phyloP scores from a whole-genome alignment of 2,797 vertebrate species.

The Streptopelia turtur region DNA sequence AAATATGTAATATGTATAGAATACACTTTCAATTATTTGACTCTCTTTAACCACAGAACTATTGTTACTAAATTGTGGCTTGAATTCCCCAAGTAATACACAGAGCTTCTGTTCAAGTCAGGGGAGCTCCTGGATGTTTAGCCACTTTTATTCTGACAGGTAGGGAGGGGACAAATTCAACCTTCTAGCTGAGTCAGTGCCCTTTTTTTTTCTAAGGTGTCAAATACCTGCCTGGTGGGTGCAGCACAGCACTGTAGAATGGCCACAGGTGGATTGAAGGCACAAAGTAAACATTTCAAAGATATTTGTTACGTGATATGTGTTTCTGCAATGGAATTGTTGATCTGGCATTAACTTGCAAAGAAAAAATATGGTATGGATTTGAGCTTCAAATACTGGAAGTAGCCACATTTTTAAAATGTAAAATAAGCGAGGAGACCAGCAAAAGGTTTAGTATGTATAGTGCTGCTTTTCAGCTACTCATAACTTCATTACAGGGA shows the following conservation, averaged over 20 bases:
- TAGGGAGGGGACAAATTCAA: background rate
- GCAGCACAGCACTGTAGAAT: fast-evolving
- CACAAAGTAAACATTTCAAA: background rate
- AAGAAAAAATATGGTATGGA: fast-evolving
- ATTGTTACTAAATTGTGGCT: background rate
- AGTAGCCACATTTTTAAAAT: background rate
- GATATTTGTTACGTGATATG: fast-evolving
- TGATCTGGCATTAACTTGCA: background rate
- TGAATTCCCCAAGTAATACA: background rate
- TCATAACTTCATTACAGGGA: background rate
- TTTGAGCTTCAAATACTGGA: background rate
- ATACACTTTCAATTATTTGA: background rate
- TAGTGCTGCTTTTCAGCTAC: background rate
- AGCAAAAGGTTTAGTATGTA: background rate
- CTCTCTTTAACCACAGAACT: background rate
- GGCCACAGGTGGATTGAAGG: background rate
- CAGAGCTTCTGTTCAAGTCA: background rate
- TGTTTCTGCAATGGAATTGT: background rate
- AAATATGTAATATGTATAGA: background rate
- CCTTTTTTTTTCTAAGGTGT: background rate
- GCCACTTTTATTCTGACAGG: background rate
- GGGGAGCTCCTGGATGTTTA: background rate
- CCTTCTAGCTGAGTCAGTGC: too few relatives aligned
- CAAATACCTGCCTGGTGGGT: background rate
- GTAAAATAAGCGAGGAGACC: background rate